Evolutionary conservation across 2,888 invertebrate genomes (phyloP), one percentile per base, ranked within the genome.

Genomic region (Pycnomerus fuliginosus): DNA sequence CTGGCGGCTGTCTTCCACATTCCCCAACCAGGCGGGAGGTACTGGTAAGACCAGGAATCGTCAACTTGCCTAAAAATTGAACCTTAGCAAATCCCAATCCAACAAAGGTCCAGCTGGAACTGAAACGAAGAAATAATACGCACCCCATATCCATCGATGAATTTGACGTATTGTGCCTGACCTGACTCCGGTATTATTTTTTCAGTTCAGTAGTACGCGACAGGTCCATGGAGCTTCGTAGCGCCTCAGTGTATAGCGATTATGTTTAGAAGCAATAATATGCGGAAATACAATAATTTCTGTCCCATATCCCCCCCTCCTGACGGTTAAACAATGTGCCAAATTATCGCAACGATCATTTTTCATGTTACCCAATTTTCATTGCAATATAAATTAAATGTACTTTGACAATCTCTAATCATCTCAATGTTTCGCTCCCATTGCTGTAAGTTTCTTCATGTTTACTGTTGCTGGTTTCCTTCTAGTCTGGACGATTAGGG

Each of bases 211-310:
- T 50, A 48, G 46, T 44, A 45, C 49, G 48, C 46, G 49, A 48
- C 53, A n/a, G n/a, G n/a, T n/a, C n/a, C n/a, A n/a, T 54, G 58
- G 52, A 55, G 58, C 57, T 62, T 60, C 46, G 60, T 61, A 62
- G 60, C 59, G 58, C 53, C 56, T 64, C 58, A 60, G 55, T 63
- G 63, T 63, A 52, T 62, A 62, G 60, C 54, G 55, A 58, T 61
- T 64, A 53, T 58, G 58, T 60, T 58, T 60, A 61, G 58, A 56
- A 61, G 62, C 60, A 62, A 62, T 61, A 62, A 61, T 57, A 53
- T 56, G 52, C 51, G 42, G 52, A 33, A 31, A 46, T 33, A 41
- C 46, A 53, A 55, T 59, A 53, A 54, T 48, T 55, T 55, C 39
- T 46, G 48, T 43, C 42, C 20, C 40, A 34, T 30, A 27, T 30